Conservation (phyloP, 2,888 invertebrate species). For the Orgyia antiqua region DNA sequence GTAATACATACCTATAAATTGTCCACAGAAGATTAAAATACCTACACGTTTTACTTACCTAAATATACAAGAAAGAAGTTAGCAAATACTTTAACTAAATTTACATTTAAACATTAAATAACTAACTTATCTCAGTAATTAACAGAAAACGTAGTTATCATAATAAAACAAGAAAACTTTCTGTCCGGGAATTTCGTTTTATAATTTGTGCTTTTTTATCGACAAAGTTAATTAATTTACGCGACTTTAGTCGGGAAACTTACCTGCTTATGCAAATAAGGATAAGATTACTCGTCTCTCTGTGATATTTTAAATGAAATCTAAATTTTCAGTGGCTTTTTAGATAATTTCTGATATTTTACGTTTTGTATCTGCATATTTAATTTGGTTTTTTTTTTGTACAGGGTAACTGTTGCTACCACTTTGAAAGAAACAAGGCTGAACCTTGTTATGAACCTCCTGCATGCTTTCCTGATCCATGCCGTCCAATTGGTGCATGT, state of each 20-base stretch:
- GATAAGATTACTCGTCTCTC: slow-evolving; percentile 27
- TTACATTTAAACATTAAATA: slow-evolving; percentile 43
- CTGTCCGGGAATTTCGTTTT: slow-evolving; percentile 45
- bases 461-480: slow-evolving; percentile 17
- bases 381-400: slow-evolving; percentile 12
- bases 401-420: slow-evolving; percentile 60
- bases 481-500: slow-evolving; percentile 14
- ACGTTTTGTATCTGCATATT: slow-evolving; percentile 10
- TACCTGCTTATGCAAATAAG: slow-evolving; percentile 62
- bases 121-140: slow-evolving; percentile 45
- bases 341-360: slow-evolving; percentile 12
- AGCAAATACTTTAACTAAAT: slow-evolving; percentile 31
- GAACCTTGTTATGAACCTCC: not conserved
- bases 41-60: too few species aligned
- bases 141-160: slow-evolving; percentile 56
- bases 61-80: slow-evolving; percentile 15
- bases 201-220: slow-evolving; percentile 54
- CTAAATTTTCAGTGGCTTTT: slow-evolving; percentile 12
- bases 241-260: slow-evolving; percentile 48
- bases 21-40: too few species aligned
- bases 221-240: slow-evolving; percentile 66
- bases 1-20: too few species aligned
- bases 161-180: slow-evolving; percentile 54
- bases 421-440: slow-evolving; percentile 47
- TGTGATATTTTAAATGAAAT: slow-evolving; percentile 25